These are phyloP conservation scores for Albula glossodonta DNA, from an alignment of 2,113 vertebrate species.

Conservation along the genomic window DNA sequence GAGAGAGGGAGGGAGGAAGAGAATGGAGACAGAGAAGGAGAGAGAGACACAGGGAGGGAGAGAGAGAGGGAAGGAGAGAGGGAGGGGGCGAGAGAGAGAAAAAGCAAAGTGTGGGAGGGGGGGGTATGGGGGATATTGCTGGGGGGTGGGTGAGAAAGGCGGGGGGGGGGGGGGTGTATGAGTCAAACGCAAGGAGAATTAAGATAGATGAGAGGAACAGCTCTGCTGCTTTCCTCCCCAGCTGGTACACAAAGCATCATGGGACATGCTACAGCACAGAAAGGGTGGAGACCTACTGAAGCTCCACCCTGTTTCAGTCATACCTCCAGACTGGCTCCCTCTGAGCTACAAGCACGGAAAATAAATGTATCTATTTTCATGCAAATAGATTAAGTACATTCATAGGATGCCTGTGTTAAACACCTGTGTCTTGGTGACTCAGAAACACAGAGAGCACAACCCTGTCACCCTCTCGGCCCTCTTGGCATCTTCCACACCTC, in stretches of 20 bases:
- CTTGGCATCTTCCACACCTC: too few species aligned
- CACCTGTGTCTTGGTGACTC: too few species aligned
- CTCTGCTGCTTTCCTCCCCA: not conserved
- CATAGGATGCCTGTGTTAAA: too few species aligned
- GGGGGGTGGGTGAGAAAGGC: constrained; percentile 30
- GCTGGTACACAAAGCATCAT: not conserved
- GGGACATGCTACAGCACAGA: not conserved
- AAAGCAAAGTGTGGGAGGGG: too few species aligned
- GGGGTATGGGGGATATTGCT: not conserved
- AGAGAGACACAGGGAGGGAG: too few species aligned
- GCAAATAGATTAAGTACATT: too few species aligned
- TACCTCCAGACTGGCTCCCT: not conserved
- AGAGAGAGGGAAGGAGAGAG: too few species aligned
- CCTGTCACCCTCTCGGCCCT: too few species aligned
- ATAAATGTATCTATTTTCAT: too few species aligned
- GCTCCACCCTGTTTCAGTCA: not conserved
- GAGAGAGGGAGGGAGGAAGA: constrained; percentile 4
- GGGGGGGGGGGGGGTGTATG: constrained; percentile 37
- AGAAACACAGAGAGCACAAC: too few species aligned
- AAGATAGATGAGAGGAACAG: constrained; percentile 44
- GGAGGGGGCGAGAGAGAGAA: too few species aligned
- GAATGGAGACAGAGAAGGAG: not conserved
- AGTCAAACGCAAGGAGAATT: constrained; percentile 58
- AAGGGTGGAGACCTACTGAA: not conserved
- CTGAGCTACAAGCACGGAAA: not conserved